Conservation (phyloP, 2,797 vertebrate genomes). For the Gobionotothen gibberifrons region DNA sequence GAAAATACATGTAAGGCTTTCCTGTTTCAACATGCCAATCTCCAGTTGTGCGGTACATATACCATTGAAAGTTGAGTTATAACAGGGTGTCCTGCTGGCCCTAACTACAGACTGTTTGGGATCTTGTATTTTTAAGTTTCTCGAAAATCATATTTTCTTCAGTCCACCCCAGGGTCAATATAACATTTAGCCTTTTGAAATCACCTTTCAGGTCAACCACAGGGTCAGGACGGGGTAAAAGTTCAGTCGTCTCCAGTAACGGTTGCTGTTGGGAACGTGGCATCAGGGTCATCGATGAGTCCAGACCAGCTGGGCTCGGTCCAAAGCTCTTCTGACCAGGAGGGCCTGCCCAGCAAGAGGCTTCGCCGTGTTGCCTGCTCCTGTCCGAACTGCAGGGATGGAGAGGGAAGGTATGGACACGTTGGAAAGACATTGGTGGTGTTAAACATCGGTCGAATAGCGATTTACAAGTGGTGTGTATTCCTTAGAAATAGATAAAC, state of each 20-base stretch:
- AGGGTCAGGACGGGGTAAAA: slow-evolving; percentile 94
- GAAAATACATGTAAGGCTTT: neutral
- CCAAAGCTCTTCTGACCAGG: slow-evolving; percentile 95
- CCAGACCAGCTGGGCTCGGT: slow-evolving; percentile 96
- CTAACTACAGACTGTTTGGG: neutral
- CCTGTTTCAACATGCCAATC: neutral
- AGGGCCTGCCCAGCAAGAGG: slow-evolving; percentile 94
- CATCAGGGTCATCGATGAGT: slow-evolving; percentile 91
- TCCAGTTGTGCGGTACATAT: neutral
- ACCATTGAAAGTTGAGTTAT: slow-evolving; percentile 12
- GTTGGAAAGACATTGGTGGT: neutral
- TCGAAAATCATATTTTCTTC: neutral
- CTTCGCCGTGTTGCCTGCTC: slow-evolving; percentile 96
- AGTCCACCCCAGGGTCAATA: neutral
- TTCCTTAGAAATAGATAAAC: neutral
- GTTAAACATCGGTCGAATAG: neutral
- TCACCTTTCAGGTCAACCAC: slow-evolving; percentile 90
- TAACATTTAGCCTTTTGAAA: slow-evolving; percentile 15
- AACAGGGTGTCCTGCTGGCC: neutral
- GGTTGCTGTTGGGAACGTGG: slow-evolving; percentile 92
- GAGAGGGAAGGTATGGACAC: slow-evolving; percentile 92
- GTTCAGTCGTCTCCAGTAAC: slow-evolving; percentile 94
- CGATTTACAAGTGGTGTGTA: neutral
- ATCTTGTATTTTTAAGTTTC: slow-evolving; percentile 7
- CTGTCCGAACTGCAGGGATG: slow-evolving; percentile 98